Evolutionary conservation across 2,113 vertebrate genomes (phyloP).

Genomic region (Campylomormyrus numenius): DNA sequence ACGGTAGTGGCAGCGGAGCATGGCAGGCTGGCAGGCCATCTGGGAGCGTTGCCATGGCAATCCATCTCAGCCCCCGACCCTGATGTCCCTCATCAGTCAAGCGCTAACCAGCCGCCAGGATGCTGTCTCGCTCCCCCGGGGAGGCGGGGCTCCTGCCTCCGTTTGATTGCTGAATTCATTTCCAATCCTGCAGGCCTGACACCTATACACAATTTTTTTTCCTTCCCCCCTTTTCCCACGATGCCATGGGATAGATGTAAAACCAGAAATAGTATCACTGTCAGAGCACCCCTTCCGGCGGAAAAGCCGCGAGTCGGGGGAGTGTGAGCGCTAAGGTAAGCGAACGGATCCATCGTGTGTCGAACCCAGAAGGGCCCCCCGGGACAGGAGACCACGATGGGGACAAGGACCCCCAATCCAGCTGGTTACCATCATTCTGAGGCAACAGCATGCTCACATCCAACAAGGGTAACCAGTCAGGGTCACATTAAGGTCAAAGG

Average conservation of each 20-base stretch:
- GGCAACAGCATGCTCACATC: not conserved
- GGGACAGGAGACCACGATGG: not conserved
- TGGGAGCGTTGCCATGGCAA: slow-evolving; percentile 6
- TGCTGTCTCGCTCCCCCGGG: not conserved
- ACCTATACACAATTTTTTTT: not conserved
- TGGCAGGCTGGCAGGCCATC: not conserved
- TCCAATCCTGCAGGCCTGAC: not conserved
- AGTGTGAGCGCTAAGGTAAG: not conserved
- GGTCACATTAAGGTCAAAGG: not conserved
- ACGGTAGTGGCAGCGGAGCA: not conserved
- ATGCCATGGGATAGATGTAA: not conserved
- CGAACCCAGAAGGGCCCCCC: not conserved
- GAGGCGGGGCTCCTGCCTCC: not conserved
- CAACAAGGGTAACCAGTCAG: not conserved
- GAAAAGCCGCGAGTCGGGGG: not conserved
- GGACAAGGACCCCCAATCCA: not conserved
- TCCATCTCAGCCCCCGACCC: slow-evolving; percentile 5
- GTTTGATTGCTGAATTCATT: slow-evolving; percentile 10
- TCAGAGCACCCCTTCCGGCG: not conserved
- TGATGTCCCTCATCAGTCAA: slow-evolving; percentile 19
- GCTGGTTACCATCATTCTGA: not conserved
- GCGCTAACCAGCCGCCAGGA: slow-evolving; percentile 5
- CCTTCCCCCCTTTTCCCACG: not conserved
- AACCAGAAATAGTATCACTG: not conserved
- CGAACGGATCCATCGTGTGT: not conserved